Evolutionary conservation across 2,888 invertebrate species (phyloP).

Genomic region (Ganaspis brasiliensis): DNA sequence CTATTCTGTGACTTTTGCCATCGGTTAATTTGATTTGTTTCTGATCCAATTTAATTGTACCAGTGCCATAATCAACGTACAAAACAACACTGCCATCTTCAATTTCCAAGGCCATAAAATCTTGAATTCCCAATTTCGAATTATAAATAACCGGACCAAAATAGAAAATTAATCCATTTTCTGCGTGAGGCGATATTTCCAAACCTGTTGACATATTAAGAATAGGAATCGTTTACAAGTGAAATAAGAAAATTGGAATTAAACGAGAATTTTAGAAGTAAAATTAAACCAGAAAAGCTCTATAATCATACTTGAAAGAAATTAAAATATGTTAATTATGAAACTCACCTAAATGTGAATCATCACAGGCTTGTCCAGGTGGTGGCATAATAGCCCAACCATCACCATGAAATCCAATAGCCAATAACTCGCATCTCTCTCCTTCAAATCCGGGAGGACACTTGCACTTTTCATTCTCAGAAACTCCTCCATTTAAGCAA

Average conservation of each 20-base stretch:
- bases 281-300: no score
- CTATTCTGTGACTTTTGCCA: conserved; percentile 93
- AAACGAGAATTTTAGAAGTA: no score
- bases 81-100: conserved; percentile 91
- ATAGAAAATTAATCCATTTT: conserved; percentile 94
- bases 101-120: conserved; percentile 95
- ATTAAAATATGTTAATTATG: neutral
- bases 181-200: conserved; percentile 89
- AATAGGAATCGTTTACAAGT: neutral
- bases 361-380: conserved; percentile 92
- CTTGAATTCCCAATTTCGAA: conserved; percentile 86
- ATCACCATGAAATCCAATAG: conserved; percentile 93
- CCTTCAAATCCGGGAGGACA: conserved; percentile 91
- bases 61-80: conserved; percentile 93
- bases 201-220: conserved; percentile 78
- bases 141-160: conserved; percentile 90
- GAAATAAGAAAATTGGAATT: no score
- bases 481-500: conserved; percentile 90
- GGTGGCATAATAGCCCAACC: conserved; percentile 95
- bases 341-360: conserved; percentile 83
- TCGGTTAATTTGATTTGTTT: conserved; percentile 89
- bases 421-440: conserved; percentile 94
- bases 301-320: no score
- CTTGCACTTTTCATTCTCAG: conserved; percentile 86
- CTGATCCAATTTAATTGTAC: conserved; percentile 86